A percentile compares a stretch with the other conserved stretches of the same genome.
Evolutionary conservation across 2,888 invertebrate species (phyloP).

Genomic region (Agelastica alni): DNA sequence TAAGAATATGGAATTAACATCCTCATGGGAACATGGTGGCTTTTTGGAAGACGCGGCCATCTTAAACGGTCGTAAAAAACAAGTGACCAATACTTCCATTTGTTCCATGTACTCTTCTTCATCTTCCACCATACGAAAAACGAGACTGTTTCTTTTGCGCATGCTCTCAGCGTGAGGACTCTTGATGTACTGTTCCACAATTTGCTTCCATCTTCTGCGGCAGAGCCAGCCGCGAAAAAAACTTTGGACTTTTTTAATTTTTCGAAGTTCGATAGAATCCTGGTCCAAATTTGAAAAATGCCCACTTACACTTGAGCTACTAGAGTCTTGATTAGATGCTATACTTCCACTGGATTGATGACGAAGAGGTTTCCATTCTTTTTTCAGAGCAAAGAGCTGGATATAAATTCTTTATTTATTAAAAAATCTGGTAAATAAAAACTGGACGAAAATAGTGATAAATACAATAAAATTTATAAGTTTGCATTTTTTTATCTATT

Average conservation of each 20-base stretch:
- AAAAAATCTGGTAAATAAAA: no score
- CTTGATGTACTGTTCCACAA: constrained; percentile 92
- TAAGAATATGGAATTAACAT: constrained; percentile 91
- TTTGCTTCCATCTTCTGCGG: constrained; percentile 90
- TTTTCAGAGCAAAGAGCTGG: constrained; percentile 80
- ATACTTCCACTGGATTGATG: constrained; percentile 47
- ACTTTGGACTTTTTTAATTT: constrained; percentile 88
- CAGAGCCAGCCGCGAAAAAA: constrained; percentile 94
- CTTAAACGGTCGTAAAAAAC: constrained; percentile 86
- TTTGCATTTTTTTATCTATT: no score
- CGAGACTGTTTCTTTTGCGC: constrained; percentile 87
- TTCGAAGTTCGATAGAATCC: constrained; percentile 76
- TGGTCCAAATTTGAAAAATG: constrained; percentile 50
- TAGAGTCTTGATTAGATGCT: constrained; percentile 39
- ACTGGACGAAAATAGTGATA: no score
- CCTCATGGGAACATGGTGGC: constrained; percentile 90
- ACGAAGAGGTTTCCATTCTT: constrained; percentile 70
- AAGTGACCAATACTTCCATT: constrained; percentile 81
- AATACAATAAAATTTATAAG: no score
- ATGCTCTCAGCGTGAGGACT: constrained; percentile 93
- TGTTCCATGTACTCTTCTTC: constrained; percentile 93
- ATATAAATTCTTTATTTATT: no score
- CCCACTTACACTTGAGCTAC: constrained; percentile 42
- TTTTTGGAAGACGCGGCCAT: constrained; percentile 94
- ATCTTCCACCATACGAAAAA: constrained; percentile 90